Conservation (phyloP, 92 coral and sea anemone genomes). For the Epizoanthus ramosus region DNA sequence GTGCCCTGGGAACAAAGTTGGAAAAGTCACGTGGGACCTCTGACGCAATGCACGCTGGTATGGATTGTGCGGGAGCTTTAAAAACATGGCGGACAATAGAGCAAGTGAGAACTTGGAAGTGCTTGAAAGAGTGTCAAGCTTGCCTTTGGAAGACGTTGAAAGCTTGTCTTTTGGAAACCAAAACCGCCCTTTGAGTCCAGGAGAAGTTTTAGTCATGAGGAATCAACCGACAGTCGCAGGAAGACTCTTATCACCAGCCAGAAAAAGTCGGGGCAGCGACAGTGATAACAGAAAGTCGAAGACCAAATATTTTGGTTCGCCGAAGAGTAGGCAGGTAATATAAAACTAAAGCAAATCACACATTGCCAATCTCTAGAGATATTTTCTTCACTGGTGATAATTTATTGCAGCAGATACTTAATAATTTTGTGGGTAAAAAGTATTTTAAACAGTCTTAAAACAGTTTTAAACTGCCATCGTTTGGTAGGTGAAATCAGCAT, state of each 20-base stretch:
- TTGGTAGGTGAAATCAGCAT: constrained; percentile 32
- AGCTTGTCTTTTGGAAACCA: constrained; percentile 58
- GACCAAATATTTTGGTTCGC: constrained; percentile 72
- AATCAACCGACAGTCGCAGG: constrained; percentile 80
- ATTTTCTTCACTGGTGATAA: neutral
- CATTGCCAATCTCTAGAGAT: neutral
- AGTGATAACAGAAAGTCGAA: constrained; percentile 57
- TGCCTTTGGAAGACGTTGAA: constrained; percentile 22
- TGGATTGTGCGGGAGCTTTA: constrained; percentile 77
- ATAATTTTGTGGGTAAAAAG: neutral
- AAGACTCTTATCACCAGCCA: constrained; percentile 73
- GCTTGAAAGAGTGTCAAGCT: constrained; percentile 12
- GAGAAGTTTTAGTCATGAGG: constrained; percentile 79
- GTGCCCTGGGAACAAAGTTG: neutral
- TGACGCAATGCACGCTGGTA: constrained; percentile 71
- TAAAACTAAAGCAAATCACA: neutral
- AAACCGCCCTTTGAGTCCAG: constrained; percentile 70
- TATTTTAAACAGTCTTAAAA: neutral
- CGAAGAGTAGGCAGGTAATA: constrained; percentile 43
- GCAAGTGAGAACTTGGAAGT: constrained; percentile 34
- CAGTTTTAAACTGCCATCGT: neutral
- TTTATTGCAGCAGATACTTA: too few species aligned
- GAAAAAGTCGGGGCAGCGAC: constrained; percentile 58
- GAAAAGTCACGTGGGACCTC: constrained; percentile 56
- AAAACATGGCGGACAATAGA: constrained; percentile 82